A percentile compares a stretch with the other conserved stretches of the same genome.
These are phyloP conservation scores for Meteorus sp. DNA, from an alignment of 1,140 invertebrate genomes.

Conservation along the genomic window DNA sequence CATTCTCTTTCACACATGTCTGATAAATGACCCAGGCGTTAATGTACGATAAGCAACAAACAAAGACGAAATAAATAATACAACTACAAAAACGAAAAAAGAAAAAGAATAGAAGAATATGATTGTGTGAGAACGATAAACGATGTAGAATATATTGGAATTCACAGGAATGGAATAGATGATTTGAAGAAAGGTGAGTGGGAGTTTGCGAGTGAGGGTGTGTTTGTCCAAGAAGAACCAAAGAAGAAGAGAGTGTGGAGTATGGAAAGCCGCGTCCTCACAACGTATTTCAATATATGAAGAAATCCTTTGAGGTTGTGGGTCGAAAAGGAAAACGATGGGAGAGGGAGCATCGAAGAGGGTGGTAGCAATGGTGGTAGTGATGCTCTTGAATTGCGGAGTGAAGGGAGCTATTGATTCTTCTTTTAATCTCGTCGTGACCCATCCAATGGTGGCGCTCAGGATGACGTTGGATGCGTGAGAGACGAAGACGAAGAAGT, in stretches of 20 bases:
- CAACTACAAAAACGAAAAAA: no score
- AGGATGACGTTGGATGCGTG: slow-evolving; percentile 13
- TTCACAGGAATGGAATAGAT: no score
- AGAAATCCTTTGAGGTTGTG: slow-evolving; percentile 55
- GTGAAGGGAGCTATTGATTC: slow-evolving; percentile 52
- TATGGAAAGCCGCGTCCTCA: slow-evolving; percentile 45
- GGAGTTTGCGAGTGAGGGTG: no score
- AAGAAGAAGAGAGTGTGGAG: slow-evolving; percentile 21
- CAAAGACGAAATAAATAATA: no score
- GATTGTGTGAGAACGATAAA: no score
- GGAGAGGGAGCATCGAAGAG: slow-evolving; percentile 27
- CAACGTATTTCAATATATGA: slow-evolving; percentile 59
- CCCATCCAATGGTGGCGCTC: slow-evolving; percentile 44
- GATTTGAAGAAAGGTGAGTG: slow-evolving; percentile 8
- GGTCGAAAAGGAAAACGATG: slow-evolving; percentile 32
- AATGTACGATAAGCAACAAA: no score
- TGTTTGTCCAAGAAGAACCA: slow-evolving; percentile 41
- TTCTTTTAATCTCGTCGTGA: slow-evolving; percentile 60
- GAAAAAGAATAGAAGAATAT: no score
- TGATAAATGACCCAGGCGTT: no score
- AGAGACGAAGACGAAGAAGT: slow-evolving; percentile 25
- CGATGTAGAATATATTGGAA: no score
- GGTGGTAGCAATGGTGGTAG: slow-evolving; percentile 32
- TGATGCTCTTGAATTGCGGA: slow-evolving; percentile 6
- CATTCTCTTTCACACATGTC: no score